Percentiles rank a stretch among this genome's conserved stretches.
These are phyloP conservation scores for Galeopsomyia nigrocyanea DNA, from an alignment of 2,888 invertebrate species.

Conservation along the genomic window DNA sequence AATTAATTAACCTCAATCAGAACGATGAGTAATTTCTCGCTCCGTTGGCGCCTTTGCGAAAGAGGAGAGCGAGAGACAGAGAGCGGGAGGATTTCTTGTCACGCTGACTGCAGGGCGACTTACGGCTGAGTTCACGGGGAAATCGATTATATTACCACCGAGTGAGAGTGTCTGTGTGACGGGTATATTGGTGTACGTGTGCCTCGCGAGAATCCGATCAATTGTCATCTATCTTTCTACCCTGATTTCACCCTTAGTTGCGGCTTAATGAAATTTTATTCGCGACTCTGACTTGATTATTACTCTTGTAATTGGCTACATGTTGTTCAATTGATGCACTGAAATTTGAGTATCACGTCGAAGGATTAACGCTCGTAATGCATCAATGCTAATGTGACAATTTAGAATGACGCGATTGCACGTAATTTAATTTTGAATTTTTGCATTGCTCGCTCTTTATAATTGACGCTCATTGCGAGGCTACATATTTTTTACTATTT, in stretches of 20 bases:
- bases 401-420: no score
- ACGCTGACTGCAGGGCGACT: conserved; percentile 65
- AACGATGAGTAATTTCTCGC: conserved; percentile 70
- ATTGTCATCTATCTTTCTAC: conserved; percentile 39
- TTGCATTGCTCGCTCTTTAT: no score
- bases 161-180: not conserved
- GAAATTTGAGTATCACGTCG: no score
- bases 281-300: not conserved
- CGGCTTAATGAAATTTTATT: conserved; percentile 25
- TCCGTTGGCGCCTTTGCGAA: conserved; percentile 66
- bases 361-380: no score
- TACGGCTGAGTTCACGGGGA: conserved; percentile 67
- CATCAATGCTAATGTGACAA: no score
- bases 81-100: conserved; percentile 66
- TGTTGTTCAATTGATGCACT: no score
- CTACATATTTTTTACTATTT: no score
- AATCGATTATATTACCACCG: conserved; percentile 64
- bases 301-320: not conserved
- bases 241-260: conserved; percentile 10
- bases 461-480: no score
- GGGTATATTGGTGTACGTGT: conserved; percentile 4
- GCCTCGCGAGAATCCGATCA: conserved; percentile 38
- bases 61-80: conserved; percentile 26
- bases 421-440: no score
- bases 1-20: conserved; percentile 70